These are phyloP conservation scores for Ferrisia virgata DNA, from an alignment of 2,888 invertebrate genomes.

Conservation along the genomic window DNA sequence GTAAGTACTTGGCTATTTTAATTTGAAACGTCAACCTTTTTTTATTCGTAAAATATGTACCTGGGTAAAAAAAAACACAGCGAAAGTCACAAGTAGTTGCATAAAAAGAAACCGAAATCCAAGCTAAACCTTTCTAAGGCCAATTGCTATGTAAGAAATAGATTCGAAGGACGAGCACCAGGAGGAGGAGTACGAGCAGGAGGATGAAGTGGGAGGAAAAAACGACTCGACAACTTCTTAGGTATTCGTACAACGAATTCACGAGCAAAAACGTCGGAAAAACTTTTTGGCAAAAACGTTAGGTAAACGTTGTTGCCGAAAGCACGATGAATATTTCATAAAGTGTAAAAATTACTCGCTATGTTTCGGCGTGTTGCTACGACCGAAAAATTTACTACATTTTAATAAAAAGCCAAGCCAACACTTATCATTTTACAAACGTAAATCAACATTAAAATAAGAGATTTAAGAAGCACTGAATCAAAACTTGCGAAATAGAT, in stretches of 20 bases:
- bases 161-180: background rate
- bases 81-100: too few species aligned
- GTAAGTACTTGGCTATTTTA: slow-evolving; percentile 60
- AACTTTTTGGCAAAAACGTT: background rate
- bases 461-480: slow-evolving; percentile 35
- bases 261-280: background rate
- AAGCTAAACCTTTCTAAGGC: too few species aligned
- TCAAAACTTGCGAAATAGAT: slow-evolving; percentile 30
- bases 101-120: too few species aligned
- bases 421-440: slow-evolving; percentile 36
- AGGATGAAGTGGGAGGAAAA: background rate
- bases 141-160: too few species aligned
- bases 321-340: slow-evolving; percentile 17
- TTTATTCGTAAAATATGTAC: background rate
- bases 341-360: background rate
- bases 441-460: slow-evolving; percentile 30
- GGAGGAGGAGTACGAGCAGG: too few species aligned
- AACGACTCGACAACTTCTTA: background rate
- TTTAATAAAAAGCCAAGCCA: slow-evolving; percentile 19
- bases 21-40: too few species aligned
- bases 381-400: background rate
- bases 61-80: too few species aligned
- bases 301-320: background rate
- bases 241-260: background rate
- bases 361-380: background rate